Evolutionary conservation across 2,888 invertebrate genomes (phyloP), one percentile per base, ranked within the genome.

Genomic region (Tetropium fuscum): DNA sequence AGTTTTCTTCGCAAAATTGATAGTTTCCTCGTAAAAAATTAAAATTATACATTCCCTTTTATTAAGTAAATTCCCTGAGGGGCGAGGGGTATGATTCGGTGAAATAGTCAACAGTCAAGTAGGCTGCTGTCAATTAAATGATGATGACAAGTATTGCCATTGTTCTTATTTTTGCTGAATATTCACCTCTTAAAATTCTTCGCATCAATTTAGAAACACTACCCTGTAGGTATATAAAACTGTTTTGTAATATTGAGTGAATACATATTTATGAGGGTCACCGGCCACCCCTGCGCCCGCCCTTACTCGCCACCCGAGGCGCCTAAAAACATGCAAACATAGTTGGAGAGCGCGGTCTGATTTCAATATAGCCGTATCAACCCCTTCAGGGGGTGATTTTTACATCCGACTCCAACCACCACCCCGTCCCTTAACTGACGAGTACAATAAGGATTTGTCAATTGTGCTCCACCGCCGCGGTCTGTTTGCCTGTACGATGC

Each of bases 371-470:
- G 73, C 73, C 68, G 68, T 74, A 73, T 71, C 74, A 75, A 76
- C 75, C 76, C 77, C 76, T 74, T 75, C 66, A 72, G 72, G 77
- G 77, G 76, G 71, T 68, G 78, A 78, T 78, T 78, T 78, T 78
- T 78, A 74, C 77, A 76, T 77, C 66, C 63, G 57, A 54, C 53
- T 57, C 56, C 16, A 53, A 20, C 58, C 55, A 18, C 62, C 65
- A n/a, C n/a, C 57, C 54, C 56, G 60, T 55, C 63, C 64, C 58
- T 49, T 60, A 53, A 59, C 59, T 60, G 67, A 63, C 63, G 61
- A 68, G 69, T 71, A 79, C 78, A 79, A 79, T 79, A 78, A 79
- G 77, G 77, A 78, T 78, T 78, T 76, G 77, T 78, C 77, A 78
- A 78, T 79, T 78, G 79, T 79, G 74, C 77, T 73, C 75, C 71